Evolutionary conservation across 35 echinoderm and acorn worm species (phyloP), one percentile per base, ranked within the genome.

Genomic region (Heliocidaris erythrogramma): DNA sequence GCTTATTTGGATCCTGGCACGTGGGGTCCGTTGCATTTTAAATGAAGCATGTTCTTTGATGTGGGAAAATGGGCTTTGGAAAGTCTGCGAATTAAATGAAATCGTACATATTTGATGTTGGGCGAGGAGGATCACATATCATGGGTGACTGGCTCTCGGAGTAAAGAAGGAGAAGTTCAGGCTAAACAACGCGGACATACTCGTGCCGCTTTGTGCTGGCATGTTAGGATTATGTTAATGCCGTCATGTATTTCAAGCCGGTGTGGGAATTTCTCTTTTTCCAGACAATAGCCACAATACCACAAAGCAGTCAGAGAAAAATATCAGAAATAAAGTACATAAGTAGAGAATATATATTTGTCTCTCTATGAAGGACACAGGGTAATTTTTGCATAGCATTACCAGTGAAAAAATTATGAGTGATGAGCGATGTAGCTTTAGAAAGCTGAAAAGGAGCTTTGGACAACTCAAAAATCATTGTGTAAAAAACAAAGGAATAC

Each of bases 21-120:
- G 87, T 89, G 87, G 87, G 87, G 87, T 31, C 87, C 87, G 31
- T 13, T 89, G 87, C 87, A 89, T 89, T 89, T 89, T 89, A 89
- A 89, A 89, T 89, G 87, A 89, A 89, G 30, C 87, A 89, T 32
- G 47, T 89, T 89, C 47, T 48, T 89, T 89, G 87, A 89, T 16
- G 87, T 89, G 87, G 87, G 42, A 89, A 89, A 89, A 89, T 48
- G 31, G 87, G 87, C 87, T 89, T 78, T 78, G 65, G 65, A 24
- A 78, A 78, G 65, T 78, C 65, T 78, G 65, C 65, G 65, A 78
- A 78, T 78, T 78, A 78, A 78, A 78, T 78, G 65, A 78, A 78
- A 78, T 78, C 65, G 65, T 78, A 78, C 65, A 78, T 78, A 78
- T 78, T 78, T 78, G 65, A 78, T 78, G 65, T 78, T 78, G 21